A percentile compares a stretch with the other conserved stretches of the same genome.
phyloP scores from a whole-genome alignment of 2,888 invertebrate genomes.

The Diadegma fenestrale region DNA sequence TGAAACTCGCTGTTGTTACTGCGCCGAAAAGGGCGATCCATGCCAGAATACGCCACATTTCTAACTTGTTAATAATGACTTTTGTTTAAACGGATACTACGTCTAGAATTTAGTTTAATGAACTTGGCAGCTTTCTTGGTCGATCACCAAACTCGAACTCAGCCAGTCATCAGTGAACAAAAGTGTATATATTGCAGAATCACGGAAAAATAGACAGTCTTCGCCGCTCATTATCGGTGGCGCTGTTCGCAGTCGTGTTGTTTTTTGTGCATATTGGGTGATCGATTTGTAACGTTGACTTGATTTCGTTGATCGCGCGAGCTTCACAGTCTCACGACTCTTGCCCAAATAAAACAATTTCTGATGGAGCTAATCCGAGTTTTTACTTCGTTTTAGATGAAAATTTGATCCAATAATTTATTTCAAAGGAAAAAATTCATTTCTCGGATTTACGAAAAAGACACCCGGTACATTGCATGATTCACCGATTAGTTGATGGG shows the following conservation, averaged over 20 bases:
- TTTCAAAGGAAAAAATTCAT: neutral
- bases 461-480: neutral
- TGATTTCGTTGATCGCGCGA: no score
- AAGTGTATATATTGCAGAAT: neutral
- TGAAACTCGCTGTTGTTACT: constrained; percentile 70
- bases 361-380: neutral
- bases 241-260: neutral
- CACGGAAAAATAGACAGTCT: neutral
- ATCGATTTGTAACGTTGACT: neutral
- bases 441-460: neutral
- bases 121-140: constrained; percentile 10
- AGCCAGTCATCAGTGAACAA: constrained; percentile 46
- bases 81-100: neutral
- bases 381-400: neutral
- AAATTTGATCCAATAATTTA: neutral
- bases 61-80: constrained; percentile 18
- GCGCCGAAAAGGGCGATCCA: constrained; percentile 69
- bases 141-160: constrained; percentile 33
- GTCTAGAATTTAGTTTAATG: neutral
- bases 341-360: neutral
- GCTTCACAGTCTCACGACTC: no score
- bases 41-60: constrained; percentile 73
- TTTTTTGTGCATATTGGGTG: constrained; percentile 8
- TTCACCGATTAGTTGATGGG: neutral
- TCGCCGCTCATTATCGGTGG: neutral